Evolutionary conservation across 2,888 invertebrate genomes (phyloP).

Genomic region (Clusia tigrina): DNA sequence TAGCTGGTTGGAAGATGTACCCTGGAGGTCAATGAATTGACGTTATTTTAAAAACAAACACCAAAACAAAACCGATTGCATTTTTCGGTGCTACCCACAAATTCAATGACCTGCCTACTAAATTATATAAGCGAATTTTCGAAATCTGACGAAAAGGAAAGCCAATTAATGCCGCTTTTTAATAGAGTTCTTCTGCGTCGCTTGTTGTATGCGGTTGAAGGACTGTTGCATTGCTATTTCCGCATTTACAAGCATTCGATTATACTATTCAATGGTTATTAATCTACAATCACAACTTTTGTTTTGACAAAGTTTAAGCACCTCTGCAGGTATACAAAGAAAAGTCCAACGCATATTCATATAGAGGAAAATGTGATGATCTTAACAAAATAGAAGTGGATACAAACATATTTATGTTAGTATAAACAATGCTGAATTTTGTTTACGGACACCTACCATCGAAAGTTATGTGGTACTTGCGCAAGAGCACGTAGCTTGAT

Average conservation of each 20-base stretch:
- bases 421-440: too few species aligned
- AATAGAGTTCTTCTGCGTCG: too few species aligned
- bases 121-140: background rate
- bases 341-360: too few species aligned
- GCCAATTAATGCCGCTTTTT: too few species aligned
- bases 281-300: background rate
- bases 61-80: background rate
- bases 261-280: background rate
- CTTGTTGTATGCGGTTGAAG: background rate
- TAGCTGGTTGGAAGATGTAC: too few species aligned
- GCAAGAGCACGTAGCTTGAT: too few species aligned
- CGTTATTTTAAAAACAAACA: background rate
- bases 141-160: background rate
- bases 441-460: too few species aligned
- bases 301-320: background rate
- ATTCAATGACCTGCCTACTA: constrained; percentile 25
- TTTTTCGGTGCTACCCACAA: background rate
- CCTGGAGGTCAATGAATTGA: background rate
- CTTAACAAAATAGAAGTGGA: too few species aligned
- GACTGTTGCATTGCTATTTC: constrained; percentile 16
- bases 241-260: constrained; percentile 14
- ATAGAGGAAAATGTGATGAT: too few species aligned
- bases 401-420: too few species aligned
- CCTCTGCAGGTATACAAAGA: background rate
- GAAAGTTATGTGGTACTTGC: too few species aligned